These are phyloP conservation scores for Alexandromys fortis DNA, from an alignment of 2,113 vertebrate species.

Conservation along the genomic window DNA sequence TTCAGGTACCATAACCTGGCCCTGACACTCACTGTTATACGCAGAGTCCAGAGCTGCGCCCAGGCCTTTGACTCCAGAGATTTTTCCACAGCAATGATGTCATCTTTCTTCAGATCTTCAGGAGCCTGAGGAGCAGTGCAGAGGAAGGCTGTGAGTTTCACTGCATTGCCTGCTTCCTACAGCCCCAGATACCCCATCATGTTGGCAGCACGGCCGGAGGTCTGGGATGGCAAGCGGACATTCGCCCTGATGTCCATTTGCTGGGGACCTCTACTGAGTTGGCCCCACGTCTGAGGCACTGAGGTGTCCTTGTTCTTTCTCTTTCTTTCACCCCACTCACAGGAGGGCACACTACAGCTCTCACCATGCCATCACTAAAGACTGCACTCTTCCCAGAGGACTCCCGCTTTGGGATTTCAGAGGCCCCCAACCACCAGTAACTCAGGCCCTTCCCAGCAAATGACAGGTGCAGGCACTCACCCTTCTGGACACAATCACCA, in stretches of 20 bases:
- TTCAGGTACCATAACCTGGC: not conserved
- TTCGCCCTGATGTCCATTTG: not conserved
- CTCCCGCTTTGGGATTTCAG: not conserved
- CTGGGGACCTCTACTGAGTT: not conserved
- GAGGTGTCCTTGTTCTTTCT: no score
- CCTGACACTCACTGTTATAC: constrained; percentile 91
- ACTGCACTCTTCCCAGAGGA: not conserved
- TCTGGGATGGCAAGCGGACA: not conserved
- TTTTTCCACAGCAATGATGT: constrained; percentile 92
- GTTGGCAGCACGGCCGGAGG: not conserved
- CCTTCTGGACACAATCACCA: constrained; percentile 92
- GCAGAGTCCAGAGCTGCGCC: constrained; percentile 87
- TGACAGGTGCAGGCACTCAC: constrained; percentile 85
- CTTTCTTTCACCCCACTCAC: not conserved
- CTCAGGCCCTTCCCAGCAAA: not conserved
- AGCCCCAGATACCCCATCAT: not conserved
- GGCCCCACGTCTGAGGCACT: not conserved
- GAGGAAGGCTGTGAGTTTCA: not conserved
- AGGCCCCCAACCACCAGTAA: not conserved
- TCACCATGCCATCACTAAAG: not conserved
- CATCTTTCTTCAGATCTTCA: constrained; percentile 83
- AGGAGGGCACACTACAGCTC: not conserved
- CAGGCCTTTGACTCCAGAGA: constrained; percentile 92
- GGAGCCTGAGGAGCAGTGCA: constrained; percentile 76
- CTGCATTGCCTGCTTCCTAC: not conserved